Base-by-base conservation (phyloP, 2,113 vertebrate genomes). In the Puffinus mauretanicus region DNA sequence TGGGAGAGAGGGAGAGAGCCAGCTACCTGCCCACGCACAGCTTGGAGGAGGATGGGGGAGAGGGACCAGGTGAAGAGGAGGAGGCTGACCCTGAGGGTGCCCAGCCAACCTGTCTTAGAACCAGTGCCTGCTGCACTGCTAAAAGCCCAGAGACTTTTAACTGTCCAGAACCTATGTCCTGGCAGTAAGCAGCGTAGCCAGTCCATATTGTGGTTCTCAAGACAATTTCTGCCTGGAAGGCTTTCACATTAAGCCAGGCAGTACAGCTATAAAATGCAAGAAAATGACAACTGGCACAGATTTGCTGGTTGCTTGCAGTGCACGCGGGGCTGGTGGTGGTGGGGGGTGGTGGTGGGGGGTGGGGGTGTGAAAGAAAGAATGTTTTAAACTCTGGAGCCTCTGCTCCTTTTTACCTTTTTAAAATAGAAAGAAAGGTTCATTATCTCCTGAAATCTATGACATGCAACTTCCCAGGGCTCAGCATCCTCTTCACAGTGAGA, bases 131-230 rank as follows among this genome's bases (percentile, higher is more conserved):
- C 64, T 49, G 16, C 36, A 10, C 17, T 2, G 0, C 29, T 42
- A 75, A 21, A 73, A 81, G 16, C 12, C 21, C 60, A 57, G 54
- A 49, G 29, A 27, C 14, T 61, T 30, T 57, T 57, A 32, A 8
- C 18, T 40, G 6, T 2, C 26, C 44, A 81, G 36, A 82, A 26
- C 17, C 13, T 27, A 5, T 1, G 0, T n/a, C 42, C 27, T 75
- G 32, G 25, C 38, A 77, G n/a, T 5, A n/a, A 40, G n/a, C 34
- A 57, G 49, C 0, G 0, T 17, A 67, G 16, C 34, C 52, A 42
- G 25, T 29, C 52, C 49, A 1, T 40, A 25, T 7, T 32, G 81
- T 44, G 17, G 10, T 61, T 76, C 29, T 67, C 65, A 22, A 32
- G 47, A 82, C 22, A 26, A 57, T 27, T 67, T 71, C 38, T 90